phyloP scores from a whole-genome alignment of 2,797 vertebrate species.

The Mormyrops boulengeri region DNA sequence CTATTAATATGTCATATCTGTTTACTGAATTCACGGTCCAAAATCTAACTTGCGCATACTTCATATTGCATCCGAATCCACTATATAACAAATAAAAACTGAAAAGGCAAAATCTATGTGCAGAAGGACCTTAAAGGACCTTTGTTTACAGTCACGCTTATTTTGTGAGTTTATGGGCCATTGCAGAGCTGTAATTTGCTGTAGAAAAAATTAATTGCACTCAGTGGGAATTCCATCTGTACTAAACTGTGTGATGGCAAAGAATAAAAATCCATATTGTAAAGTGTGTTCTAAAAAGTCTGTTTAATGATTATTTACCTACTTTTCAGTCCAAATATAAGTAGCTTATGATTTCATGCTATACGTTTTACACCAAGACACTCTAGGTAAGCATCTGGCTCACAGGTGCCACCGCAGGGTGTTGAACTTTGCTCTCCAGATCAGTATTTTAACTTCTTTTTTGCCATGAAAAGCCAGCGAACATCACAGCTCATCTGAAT shows the following conservation, averaged over 20 bases:
- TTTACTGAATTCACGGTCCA: background rate
- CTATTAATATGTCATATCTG: background rate
- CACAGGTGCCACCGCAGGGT: background rate
- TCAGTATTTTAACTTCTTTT: background rate
- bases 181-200: conserved; percentile 8
- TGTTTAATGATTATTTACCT: conserved; percentile 1
- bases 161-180: conserved; percentile 1
- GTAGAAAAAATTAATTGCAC: conserved; percentile 16
- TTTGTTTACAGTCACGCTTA: background rate
- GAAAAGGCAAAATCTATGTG: background rate
- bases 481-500: background rate
- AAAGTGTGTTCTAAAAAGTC: background rate
- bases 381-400: background rate
- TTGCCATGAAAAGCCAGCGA: background rate
- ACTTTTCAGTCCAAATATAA: background rate
- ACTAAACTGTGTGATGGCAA: conserved; percentile 23
- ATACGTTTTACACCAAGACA: background rate
- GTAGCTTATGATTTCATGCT: background rate
- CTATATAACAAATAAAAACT: background rate
- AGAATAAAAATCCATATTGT: background rate
- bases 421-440: background rate
- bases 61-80: background rate
- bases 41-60: background rate
- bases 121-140: conserved; percentile 19
- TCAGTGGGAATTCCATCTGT: conserved; percentile 18